Evolutionary conservation across 2,113 vertebrate species (phyloP).

Genomic region (Mixornis gularis): DNA sequence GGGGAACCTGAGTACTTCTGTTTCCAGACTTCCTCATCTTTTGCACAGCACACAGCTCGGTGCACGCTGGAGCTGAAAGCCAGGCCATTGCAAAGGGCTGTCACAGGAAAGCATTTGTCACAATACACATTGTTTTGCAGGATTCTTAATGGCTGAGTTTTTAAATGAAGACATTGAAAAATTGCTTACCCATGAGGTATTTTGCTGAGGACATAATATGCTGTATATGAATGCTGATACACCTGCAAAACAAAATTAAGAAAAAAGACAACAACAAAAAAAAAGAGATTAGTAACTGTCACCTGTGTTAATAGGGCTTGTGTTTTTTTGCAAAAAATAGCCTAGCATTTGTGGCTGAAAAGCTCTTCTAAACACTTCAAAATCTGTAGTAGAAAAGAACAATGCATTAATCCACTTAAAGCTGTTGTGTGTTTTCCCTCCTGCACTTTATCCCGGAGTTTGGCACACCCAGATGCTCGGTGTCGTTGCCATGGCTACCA

Average conservation of each 20-base stretch:
- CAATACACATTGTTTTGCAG: background rate
- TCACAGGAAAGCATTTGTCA: background rate
- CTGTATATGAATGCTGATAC: slow-evolving; percentile 89
- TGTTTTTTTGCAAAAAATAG: background rate
- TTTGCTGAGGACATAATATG: slow-evolving; percentile 91
- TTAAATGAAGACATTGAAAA: slow-evolving; percentile 23
- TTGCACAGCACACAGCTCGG: background rate
- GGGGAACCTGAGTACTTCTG: background rate
- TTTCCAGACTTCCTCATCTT: background rate
- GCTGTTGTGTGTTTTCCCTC: background rate
- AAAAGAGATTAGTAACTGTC: slow-evolving; percentile 13
- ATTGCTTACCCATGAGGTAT: slow-evolving; percentile 79
- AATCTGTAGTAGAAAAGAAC: background rate
- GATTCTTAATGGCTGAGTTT: background rate
- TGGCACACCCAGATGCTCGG: slow-evolving; percentile 31
- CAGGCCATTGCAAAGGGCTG: background rate
- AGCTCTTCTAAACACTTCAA: background rate
- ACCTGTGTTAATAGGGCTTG: background rate
- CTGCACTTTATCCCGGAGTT: slow-evolving; percentile 8
- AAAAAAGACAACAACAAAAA: background rate
- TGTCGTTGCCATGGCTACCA: slow-evolving; percentile 38
- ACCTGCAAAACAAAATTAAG: slow-evolving; percentile 76
- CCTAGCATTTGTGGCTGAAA: background rate
- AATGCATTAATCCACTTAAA: background rate
- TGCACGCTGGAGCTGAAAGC: background rate